These are phyloP conservation scores for Isotomurus palustris DNA, from an alignment of 2,888 invertebrate species.

Conservation along the genomic window DNA sequence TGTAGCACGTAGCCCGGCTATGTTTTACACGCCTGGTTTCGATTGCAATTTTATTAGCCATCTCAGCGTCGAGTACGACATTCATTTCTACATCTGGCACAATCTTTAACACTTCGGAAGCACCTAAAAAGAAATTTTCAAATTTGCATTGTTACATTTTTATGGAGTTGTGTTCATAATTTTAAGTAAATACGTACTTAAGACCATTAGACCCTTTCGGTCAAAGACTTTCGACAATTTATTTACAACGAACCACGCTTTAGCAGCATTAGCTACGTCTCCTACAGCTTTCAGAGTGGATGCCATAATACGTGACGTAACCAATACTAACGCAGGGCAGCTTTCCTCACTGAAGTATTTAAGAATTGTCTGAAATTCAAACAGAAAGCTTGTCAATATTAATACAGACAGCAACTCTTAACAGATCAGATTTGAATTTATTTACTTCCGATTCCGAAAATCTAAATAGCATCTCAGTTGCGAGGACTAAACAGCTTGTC, in stretches of 20 bases:
- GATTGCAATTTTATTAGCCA: constrained; percentile 1
- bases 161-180: too few species aligned
- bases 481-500: constrained; percentile 9
- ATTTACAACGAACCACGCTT: constrained; percentile 18
- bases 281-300: constrained; percentile 11
- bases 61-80: constrained; percentile 18
- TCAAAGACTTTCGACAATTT: constrained; percentile 18
- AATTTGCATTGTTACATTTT: background rate
- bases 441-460: constrained; percentile 19
- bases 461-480: constrained; percentile 18
- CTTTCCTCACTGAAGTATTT: constrained; percentile 12
- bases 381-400: background rate
- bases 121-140: too few species aligned
- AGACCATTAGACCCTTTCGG: constrained; percentile 19
- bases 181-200: constrained; percentile 20
- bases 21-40: constrained; percentile 19
- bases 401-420: too few species aligned
- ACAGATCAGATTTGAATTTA: background rate
- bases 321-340: constrained; percentile 22
- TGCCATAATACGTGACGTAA: constrained; percentile 18
- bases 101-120: constrained; percentile 26
- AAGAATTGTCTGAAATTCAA: constrained; percentile 11
- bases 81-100: constrained; percentile 12
- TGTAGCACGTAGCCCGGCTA: constrained; percentile 17
- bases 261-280: constrained; percentile 13